A percentile compares a stretch with the other conserved stretches of the same genome.
These are phyloP conservation scores for Drosophila limbata DNA, from an alignment of 2,888 invertebrate genomes.

Conservation along the genomic window DNA sequence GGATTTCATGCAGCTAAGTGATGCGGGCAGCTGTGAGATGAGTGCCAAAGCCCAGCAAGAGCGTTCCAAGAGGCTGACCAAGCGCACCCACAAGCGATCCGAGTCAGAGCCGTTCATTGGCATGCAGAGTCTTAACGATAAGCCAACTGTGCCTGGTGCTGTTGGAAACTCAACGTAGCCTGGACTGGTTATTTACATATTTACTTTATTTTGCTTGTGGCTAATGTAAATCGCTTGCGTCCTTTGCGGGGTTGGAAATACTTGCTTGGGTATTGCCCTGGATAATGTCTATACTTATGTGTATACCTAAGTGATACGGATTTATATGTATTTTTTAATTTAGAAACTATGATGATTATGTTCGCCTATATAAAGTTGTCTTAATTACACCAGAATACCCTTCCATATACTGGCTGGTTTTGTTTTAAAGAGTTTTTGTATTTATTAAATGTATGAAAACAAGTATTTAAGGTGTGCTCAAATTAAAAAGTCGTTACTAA, in stretches of 20 bases:
- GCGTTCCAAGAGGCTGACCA: slow-evolving; percentile 58
- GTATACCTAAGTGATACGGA: slow-evolving; percentile 34
- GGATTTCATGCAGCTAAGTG: slow-evolving; percentile 75
- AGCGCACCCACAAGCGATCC: slow-evolving; percentile 84
- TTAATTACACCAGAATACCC: not conserved
- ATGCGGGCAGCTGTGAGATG: slow-evolving; percentile 43
- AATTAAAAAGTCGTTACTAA: too few relatives aligned
- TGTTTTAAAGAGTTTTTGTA: not conserved
- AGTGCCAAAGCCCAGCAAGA: slow-evolving; percentile 53
- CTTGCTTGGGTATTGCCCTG: not conserved
- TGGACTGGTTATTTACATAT: not conserved
- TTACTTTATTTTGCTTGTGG: slow-evolving; percentile 26
- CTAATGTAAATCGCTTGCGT: slow-evolving; percentile 38
- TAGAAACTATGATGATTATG: slow-evolving; percentile 9
- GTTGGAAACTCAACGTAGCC: slow-evolving; percentile 58
- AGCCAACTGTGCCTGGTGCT: slow-evolving; percentile 21
- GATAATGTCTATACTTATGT: slow-evolving; percentile 9
- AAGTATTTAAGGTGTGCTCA: too few relatives aligned
- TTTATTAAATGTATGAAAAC: not conserved
- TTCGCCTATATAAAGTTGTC: not conserved
- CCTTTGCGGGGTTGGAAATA: slow-evolving; percentile 13
- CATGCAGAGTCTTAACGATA: slow-evolving; percentile 71
- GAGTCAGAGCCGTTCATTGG: slow-evolving; percentile 84
- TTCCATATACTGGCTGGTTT: not conserved
- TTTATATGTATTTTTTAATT: slow-evolving; percentile 31